Evolutionary conservation across 2,888 invertebrate genomes (phyloP).

Genomic region (Lypha dubia): DNA sequence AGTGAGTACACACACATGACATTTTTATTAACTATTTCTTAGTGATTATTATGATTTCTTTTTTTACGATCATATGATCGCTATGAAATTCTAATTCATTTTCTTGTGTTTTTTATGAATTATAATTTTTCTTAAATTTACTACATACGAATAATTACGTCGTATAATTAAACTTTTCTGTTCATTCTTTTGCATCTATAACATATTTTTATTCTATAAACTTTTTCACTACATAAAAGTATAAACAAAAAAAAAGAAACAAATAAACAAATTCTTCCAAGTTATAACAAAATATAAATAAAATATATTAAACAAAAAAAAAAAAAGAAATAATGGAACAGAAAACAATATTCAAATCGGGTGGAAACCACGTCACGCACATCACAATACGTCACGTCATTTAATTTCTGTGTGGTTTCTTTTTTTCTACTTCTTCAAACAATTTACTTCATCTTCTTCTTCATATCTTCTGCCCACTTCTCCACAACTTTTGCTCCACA

Average conservation of each 20-base stretch:
- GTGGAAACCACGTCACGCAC: constrained; percentile 72
- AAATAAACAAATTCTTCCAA: constrained; percentile 62
- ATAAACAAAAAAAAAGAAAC: no score
- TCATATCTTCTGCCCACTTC: background rate
- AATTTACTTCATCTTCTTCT: background rate
- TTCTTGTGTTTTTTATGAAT: constrained; percentile 25
- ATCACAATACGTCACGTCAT: constrained; percentile 72
- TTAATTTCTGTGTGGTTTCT: constrained; percentile 40
- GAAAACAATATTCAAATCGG: constrained; percentile 64
- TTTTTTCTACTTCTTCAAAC: constrained; percentile 1
- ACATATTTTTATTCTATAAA: background rate
- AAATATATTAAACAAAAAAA: constrained; percentile 14
- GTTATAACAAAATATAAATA: constrained; percentile 54
- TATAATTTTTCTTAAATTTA: background rate
- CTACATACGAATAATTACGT: background rate
- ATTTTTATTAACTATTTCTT: background rate
- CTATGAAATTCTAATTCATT: constrained; percentile 52
- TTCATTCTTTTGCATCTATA: no score
- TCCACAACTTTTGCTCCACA: no score
- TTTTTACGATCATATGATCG: background rate
- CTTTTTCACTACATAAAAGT: constrained; percentile 42
- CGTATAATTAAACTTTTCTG: constrained; percentile 25
- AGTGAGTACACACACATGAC: background rate
- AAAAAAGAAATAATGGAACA: constrained; percentile 21
- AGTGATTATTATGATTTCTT: background rate